Evolutionary conservation across 2,888 invertebrate genomes (phyloP), one percentile per base, ranked within the genome.

Genomic region (Chydorus sphaericus): DNA sequence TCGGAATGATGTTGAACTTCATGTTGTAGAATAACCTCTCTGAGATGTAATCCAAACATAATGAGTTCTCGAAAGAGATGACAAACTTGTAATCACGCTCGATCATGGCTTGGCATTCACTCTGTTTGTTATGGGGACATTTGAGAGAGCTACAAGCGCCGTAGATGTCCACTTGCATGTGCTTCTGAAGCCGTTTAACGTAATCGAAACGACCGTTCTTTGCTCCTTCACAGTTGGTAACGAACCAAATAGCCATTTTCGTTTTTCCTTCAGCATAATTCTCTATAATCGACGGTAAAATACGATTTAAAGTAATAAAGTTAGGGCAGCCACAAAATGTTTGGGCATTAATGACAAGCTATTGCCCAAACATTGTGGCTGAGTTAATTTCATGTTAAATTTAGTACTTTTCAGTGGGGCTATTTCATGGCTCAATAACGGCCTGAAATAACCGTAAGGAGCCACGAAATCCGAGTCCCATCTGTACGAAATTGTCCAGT

Each of bases 1-100:
- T 57, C 1, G 62, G 62, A 20, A 65, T 57, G 5, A 62, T 58
- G 29, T 61, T 58, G 11, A 58, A 49, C 7, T 57, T 52, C 28
- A 62, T 56, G 14, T 57, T 55, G 7, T 59, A 57, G 48, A 60
- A 63, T 7, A 63, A 57, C 39, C 64, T 64, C 50, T 65, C 65
- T 1, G 63, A 64, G 0, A 65, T 58, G 56, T 65, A 65, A 56
- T 65, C 63, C 10, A 52, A 55, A 49, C 64, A 64, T 2, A 63
- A 53, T 1, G 62, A 62, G 50, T 63, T 63, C 58, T 63, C 63
- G 39, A 64, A 63, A 1, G 62, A 59, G 8, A 64, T 55, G 51
- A 61, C 61, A 44, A 61, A 64, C 23, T 59, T 60, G 54, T 64
- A 63, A 7, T 54, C n/a, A 26, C 57, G 58, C 5, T 55, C 38